Conservation (phyloP, 2,113 vertebrate genomes). For the Hyperopisus bebe region DNA sequence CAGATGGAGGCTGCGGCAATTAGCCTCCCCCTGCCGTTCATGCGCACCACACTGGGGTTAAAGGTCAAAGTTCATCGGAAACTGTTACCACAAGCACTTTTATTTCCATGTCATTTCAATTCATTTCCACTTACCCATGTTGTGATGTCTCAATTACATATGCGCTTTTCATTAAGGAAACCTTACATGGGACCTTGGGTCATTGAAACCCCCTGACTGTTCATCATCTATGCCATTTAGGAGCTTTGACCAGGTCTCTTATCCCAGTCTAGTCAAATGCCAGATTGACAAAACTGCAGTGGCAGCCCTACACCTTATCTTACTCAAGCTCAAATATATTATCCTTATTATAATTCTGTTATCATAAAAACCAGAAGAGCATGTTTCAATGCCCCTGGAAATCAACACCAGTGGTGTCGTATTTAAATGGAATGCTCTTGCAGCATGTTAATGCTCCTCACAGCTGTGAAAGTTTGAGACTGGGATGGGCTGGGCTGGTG, state of each 20-base stretch:
- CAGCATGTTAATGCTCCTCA: neutral
- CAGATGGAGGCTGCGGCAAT: neutral
- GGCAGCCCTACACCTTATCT: neutral
- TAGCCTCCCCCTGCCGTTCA: neutral
- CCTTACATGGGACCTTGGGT: neutral
- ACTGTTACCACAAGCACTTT: neutral
- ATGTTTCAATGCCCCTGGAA: neutral
- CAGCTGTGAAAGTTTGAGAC: constrained; percentile 2
- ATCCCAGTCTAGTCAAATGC: neutral
- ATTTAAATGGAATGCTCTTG: neutral
- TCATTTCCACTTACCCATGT: neutral
- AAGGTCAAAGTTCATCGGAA: neutral
- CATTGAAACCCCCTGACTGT: neutral
- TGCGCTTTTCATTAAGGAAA: neutral
- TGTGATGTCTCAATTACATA: neutral
- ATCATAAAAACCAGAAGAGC: neutral
- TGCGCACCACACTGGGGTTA: neutral
- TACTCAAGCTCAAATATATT: neutral
- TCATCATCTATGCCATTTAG: neutral
- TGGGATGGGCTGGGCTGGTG: neutral
- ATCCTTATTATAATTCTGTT: neutral
- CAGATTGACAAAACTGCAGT: neutral
- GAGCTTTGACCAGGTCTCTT: neutral
- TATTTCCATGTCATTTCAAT: neutral
- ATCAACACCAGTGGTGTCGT: neutral